Conservation (phyloP, 2,797 vertebrate species). For the Malacoctenus gilli region DNA sequence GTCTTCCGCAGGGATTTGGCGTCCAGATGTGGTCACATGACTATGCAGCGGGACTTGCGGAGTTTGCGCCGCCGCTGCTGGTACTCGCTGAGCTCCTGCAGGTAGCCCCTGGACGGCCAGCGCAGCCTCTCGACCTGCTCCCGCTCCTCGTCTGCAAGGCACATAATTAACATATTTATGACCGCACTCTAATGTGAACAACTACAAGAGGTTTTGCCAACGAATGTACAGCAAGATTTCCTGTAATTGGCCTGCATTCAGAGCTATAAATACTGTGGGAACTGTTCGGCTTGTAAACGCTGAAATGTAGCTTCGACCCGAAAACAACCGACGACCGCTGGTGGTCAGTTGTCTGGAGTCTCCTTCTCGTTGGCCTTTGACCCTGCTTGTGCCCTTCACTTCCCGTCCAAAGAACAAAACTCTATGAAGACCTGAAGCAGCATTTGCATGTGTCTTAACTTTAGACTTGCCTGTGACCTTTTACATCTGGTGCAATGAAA, state of each 20-base stretch:
- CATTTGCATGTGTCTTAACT: too few species aligned
- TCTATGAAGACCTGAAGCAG: too few species aligned
- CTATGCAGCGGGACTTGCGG: slow-evolving; percentile 88
- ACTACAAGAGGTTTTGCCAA: background rate
- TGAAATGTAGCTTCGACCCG: slow-evolving; percentile 30
- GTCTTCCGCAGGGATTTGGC: slow-evolving; percentile 36
- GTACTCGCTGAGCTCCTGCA: slow-evolving; percentile 96
- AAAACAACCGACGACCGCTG: slow-evolving; percentile 1
- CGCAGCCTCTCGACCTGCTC: slow-evolving; percentile 92
- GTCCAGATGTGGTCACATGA: slow-evolving; percentile 85
- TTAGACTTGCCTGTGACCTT: too few species aligned
- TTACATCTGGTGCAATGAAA: too few species aligned
- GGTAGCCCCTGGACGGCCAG: slow-evolving; percentile 93
- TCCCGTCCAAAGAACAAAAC: slow-evolving; percentile 47
- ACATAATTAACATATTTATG: slow-evolving; percentile 1
- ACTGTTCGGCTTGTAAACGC: background rate
- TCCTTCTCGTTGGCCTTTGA: slow-evolving; percentile 12
- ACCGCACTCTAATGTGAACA: background rate
- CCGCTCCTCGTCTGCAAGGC: slow-evolving; percentile 89
- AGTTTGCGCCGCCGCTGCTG: slow-evolving; percentile 91
- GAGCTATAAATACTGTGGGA: background rate
- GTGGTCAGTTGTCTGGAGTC: slow-evolving; percentile 3
- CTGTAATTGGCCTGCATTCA: slow-evolving; percentile 7
- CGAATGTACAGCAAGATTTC: slow-evolving; percentile 18
- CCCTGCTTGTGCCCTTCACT: slow-evolving; percentile 44